Evolutionary conservation across 2,113 vertebrate genomes (phyloP).

Genomic region (Neotoma lepida): DNA sequence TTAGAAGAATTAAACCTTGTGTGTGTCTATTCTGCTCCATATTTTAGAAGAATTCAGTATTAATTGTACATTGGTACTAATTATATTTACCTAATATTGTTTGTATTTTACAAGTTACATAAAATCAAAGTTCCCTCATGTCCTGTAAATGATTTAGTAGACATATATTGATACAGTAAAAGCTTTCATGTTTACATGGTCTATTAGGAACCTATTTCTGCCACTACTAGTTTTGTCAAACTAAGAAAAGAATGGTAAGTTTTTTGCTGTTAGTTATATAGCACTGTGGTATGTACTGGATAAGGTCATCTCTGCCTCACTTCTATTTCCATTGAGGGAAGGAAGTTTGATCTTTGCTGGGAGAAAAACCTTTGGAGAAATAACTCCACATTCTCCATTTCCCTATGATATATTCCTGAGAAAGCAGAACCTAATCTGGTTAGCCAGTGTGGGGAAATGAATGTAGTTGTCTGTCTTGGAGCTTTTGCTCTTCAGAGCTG

Average conservation of each 20-base stretch:
- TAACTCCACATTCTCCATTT: neutral
- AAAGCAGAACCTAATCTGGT: neutral
- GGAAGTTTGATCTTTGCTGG: neutral
- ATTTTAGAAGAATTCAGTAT: slow-evolving; percentile 1
- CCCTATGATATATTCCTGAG: neutral
- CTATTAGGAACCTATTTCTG: neutral
- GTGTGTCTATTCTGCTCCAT: neutral
- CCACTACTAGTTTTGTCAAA: neutral
- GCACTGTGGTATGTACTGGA: neutral
- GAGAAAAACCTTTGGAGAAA: neutral
- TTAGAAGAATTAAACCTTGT: neutral
- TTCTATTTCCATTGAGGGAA: neutral
- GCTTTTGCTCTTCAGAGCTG: neutral
- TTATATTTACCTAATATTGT: neutral
- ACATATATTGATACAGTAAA: neutral
- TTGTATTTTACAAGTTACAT: neutral
- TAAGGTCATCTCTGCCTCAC: neutral
- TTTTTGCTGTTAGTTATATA: neutral
- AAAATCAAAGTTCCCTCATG: neutral
- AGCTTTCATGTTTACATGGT: neutral
- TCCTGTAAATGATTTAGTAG: neutral
- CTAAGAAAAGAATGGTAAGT: neutral
- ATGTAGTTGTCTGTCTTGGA: neutral
- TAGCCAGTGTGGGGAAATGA: neutral
- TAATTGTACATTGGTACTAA: neutral